Conservation (phyloP, 2,113 vertebrate genomes). For the Odocoileus virginianus region DNA sequence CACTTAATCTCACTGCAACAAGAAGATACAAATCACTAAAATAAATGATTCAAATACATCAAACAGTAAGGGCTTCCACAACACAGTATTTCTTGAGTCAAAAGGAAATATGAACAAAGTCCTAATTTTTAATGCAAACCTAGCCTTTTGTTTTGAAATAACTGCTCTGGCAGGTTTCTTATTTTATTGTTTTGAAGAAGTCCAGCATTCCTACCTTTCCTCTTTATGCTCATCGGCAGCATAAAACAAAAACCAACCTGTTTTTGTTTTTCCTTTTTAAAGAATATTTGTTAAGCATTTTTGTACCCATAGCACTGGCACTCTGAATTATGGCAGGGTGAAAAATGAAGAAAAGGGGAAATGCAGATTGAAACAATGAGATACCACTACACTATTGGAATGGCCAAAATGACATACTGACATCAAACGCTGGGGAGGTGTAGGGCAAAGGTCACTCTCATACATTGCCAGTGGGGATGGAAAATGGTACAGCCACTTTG, state of each 20-base stretch:
- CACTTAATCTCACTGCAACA: background rate
- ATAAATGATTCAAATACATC: background rate
- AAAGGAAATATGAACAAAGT: background rate
- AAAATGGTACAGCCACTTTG: background rate
- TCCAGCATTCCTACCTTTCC: background rate
- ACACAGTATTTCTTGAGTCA: background rate
- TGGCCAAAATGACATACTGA: background rate
- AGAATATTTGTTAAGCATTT: background rate
- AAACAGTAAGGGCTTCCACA: background rate
- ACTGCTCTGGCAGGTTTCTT: background rate
- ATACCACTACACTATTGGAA: background rate
- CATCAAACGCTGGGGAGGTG: background rate
- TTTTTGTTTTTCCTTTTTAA: background rate
- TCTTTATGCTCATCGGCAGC: background rate
- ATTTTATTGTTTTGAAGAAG: background rate
- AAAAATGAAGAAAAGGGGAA: background rate
- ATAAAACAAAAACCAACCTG: background rate
- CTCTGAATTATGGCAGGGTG: background rate
- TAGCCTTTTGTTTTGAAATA: background rate
- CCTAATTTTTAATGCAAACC: background rate
- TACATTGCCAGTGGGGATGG: background rate
- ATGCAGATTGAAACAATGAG: background rate
- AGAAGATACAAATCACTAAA: background rate
- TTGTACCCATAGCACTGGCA: background rate
- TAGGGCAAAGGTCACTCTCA: background rate